Evolutionary conservation across 2,888 invertebrate genomes (phyloP).

Genomic region (Mesoligia furuncula): DNA sequence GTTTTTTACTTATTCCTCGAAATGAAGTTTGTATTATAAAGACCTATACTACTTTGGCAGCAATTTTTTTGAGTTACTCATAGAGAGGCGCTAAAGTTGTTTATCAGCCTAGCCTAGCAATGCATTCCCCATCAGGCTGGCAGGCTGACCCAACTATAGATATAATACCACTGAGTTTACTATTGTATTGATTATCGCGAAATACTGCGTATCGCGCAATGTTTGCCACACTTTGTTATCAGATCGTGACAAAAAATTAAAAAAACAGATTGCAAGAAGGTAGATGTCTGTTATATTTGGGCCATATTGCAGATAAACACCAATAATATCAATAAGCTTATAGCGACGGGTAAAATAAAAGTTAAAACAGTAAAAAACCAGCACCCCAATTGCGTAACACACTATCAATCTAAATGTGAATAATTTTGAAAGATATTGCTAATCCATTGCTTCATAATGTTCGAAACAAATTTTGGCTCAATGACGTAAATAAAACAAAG

Average conservation of each 20-base stretch:
- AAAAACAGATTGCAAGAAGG: background rate
- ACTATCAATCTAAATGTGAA: too few relatives aligned
- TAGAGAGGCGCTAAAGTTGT: too few relatives aligned
- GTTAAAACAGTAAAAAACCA: background rate
- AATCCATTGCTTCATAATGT: too few relatives aligned
- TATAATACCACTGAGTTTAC: background rate
- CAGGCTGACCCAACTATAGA: background rate
- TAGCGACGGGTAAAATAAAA: background rate
- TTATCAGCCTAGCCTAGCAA: background rate
- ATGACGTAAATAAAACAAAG: too few relatives aligned
- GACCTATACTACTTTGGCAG: background rate
- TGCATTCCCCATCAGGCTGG: background rate
- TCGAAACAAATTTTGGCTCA: too few relatives aligned
- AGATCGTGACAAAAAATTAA: too few relatives aligned
- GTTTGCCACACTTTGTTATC: background rate
- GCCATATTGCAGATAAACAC: background rate
- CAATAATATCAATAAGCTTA: background rate
- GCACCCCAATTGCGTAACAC: too few relatives aligned
- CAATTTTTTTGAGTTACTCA: background rate
- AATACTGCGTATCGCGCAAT: background rate
- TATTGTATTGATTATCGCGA: too few relatives aligned
- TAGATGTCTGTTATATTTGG: background rate
- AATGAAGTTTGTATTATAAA: background rate
- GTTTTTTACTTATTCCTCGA: background rate
- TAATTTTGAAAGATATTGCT: too few relatives aligned